Conservation (phyloP, 2,888 invertebrate species). For the Steinernema hermaphroditum region DNA sequence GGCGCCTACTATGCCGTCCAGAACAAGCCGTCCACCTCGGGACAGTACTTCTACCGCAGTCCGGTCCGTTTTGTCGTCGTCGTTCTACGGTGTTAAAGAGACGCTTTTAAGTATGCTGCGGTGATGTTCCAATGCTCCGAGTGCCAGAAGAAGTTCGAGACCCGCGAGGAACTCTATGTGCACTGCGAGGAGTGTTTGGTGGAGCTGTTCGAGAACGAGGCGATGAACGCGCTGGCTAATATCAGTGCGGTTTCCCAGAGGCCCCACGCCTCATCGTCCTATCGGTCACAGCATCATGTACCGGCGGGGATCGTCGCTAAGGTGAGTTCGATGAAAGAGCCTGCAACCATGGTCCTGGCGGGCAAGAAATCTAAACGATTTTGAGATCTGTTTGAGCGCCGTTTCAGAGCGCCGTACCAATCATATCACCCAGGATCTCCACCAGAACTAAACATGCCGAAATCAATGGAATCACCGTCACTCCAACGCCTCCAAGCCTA, state of each 20-base stretch:
- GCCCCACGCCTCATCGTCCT: neutral
- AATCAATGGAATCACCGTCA: constrained; percentile 14
- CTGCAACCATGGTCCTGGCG: no score
- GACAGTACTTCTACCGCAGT: neutral
- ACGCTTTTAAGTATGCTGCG: neutral
- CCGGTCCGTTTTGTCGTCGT: neutral
- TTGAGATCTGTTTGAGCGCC: no score
- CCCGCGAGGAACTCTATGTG: constrained; percentile 16
- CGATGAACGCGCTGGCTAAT: neutral
- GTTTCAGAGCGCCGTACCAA: constrained; percentile 4
- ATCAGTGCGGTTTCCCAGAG: neutral
- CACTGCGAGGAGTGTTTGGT: constrained; percentile 27
- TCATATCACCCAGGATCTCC: neutral
- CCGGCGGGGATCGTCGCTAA: constrained; percentile 15
- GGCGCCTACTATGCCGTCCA: neutral
- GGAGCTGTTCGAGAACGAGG: constrained; percentile 22
- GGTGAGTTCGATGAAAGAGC: no score
- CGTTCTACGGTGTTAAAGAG: neutral
- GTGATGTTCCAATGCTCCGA: constrained; percentile 22
- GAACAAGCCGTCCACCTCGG: constrained; percentile 5
- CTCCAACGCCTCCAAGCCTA: neutral
- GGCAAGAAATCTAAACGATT: no score
- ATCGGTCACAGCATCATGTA: neutral
- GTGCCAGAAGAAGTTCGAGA: constrained; percentile 27
- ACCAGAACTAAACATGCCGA: neutral